Conservation (phyloP, 2,113 vertebrate species). For the Epinephelus cyanopodus region DNA sequence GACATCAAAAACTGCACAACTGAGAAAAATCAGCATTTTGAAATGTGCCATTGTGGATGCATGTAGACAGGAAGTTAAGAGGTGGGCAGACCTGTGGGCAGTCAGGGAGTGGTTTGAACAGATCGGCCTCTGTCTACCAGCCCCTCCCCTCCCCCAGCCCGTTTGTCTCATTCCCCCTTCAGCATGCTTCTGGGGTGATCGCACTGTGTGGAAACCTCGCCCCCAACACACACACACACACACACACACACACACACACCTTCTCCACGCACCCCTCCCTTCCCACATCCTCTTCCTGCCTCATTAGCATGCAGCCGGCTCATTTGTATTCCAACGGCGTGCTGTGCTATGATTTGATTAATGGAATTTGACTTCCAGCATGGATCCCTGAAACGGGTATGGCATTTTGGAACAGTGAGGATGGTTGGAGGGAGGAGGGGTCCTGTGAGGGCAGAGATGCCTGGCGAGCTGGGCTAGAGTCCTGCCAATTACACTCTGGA, state of each 20-base stretch:
- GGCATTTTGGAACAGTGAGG: constrained; percentile 49
- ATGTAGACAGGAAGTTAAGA: constrained; percentile 14
- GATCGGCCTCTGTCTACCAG: constrained; percentile 53
- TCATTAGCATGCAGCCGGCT: constrained; percentile 73
- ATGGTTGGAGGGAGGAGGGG: background rate
- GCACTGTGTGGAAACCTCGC: constrained; percentile 32
- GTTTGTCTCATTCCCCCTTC: constrained; percentile 33
- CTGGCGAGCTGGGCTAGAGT: constrained; percentile 41
- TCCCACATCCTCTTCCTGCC: constrained; percentile 62
- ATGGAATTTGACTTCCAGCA: constrained; percentile 75
- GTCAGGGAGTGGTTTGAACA: constrained; percentile 41
- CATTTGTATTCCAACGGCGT: constrained; percentile 64
- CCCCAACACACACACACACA: constrained; percentile 28
- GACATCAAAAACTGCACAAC: background rate
- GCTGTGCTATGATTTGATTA: constrained; percentile 73
- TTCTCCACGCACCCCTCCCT: background rate
- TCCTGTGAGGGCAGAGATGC: constrained; percentile 28
- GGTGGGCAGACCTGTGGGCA: constrained; percentile 44
- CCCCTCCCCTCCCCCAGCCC: constrained; percentile 32
- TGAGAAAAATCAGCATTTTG: constrained; percentile 9
- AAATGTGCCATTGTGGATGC: constrained; percentile 1
- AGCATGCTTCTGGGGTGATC: constrained; percentile 42
- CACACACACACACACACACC: background rate
- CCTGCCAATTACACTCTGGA: constrained; percentile 49
- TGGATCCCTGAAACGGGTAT: constrained; percentile 57